These are phyloP conservation scores for Squalus acanthias DNA, from an alignment of 2,797 vertebrate species.

Conservation along the genomic window DNA sequence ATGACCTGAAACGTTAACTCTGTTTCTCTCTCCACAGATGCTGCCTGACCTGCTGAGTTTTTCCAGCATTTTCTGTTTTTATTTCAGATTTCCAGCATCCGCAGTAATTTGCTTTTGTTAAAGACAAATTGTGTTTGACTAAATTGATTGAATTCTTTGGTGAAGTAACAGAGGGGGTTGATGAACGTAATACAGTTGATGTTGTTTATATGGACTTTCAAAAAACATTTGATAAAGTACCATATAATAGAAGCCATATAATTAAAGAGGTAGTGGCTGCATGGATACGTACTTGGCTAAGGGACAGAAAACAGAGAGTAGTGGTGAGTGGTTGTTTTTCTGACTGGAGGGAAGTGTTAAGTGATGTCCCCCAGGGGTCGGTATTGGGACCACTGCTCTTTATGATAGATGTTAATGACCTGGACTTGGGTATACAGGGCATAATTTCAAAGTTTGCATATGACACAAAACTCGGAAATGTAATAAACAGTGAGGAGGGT, in stretches of 20 bases:
- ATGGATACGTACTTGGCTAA: not conserved
- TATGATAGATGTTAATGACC: not conserved
- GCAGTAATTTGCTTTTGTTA: no score
- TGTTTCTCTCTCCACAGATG: no score
- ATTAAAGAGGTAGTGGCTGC: not conserved
- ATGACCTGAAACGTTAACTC: no score
- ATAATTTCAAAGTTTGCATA: not conserved
- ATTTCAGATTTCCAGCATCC: no score
- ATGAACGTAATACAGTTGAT: not conserved
- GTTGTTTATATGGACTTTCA: not conserved
- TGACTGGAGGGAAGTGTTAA: not conserved
- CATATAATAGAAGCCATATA: not conserved
- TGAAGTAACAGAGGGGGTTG: not conserved
- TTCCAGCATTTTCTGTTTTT: no score
- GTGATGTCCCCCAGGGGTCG: no score
- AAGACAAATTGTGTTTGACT: not conserved
- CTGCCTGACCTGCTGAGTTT: no score
- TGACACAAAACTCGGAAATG: not conserved
- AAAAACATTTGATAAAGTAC: not conserved
- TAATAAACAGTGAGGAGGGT: not conserved
- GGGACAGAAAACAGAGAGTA: not conserved
- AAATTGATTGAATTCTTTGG: not conserved
- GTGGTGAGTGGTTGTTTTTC: not conserved
- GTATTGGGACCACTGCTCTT: not conserved
- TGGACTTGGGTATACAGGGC: not conserved